These are phyloP conservation scores for Mamestra configurata DNA, from an alignment of 1,140 invertebrate species.

Conservation along the genomic window DNA sequence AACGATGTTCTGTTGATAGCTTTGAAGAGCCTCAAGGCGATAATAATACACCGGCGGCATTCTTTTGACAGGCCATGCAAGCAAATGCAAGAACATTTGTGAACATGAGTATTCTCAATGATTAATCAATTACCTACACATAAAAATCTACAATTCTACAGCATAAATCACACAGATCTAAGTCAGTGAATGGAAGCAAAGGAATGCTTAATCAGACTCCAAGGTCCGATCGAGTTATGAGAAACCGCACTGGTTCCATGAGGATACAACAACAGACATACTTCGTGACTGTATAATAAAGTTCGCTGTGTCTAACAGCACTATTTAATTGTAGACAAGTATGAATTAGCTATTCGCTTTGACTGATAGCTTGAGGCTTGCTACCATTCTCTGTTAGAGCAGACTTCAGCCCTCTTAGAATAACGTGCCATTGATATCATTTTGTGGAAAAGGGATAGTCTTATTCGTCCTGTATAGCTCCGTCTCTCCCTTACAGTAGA, in stretches of 20 bases:
- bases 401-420: too few relatives aligned
- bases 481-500: too few relatives aligned
- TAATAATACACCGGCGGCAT: background rate
- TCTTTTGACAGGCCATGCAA: background rate
- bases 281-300: slow-evolving; percentile 53
- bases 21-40: background rate
- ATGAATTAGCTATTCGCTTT: slow-evolving; percentile 29
- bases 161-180: slow-evolving; percentile 23
- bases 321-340: slow-evolving; percentile 40
- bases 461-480: too few relatives aligned
- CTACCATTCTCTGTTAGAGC: slow-evolving; percentile 32
- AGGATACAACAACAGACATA: slow-evolving; percentile 41
- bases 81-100: too few relatives aligned
- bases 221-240: slow-evolving; percentile 37
- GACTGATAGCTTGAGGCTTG: slow-evolving; percentile 13
- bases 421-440: too few relatives aligned
- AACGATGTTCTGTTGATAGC: background rate
- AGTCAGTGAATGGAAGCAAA: slow-evolving; percentile 41
- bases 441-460: too few relatives aligned
- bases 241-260: slow-evolving; percentile 33
- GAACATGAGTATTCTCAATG: too few relatives aligned
- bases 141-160: background rate
- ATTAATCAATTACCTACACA: background rate
- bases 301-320: slow-evolving; percentile 7
- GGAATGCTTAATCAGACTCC: slow-evolving; percentile 39